Percentiles rank a stretch among this genome's conserved stretches.
These are phyloP conservation scores for Palythoa caribaeorum DNA, from an alignment of 92 coral and sea anemone species.

Conservation along the genomic window DNA sequence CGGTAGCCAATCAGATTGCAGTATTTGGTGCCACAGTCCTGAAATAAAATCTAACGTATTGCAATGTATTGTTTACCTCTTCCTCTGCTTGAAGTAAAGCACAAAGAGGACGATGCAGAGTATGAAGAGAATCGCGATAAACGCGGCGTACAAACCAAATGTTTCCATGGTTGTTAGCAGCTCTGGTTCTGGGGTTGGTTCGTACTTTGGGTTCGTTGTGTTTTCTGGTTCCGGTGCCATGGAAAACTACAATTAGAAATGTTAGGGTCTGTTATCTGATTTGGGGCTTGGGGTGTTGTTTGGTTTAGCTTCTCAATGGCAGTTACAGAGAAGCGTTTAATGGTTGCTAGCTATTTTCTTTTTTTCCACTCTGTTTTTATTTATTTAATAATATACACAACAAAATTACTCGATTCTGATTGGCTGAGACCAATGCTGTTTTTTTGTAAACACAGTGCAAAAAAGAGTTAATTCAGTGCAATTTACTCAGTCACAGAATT, in stretches of 20 bases:
- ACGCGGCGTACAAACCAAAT: slow-evolving; percentile 38
- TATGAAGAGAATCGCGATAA: slow-evolving; percentile 37
- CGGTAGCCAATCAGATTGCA: too few relatives aligned
- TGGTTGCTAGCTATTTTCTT: too few relatives aligned
- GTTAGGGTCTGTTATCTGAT: background rate
- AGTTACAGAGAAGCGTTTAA: too few relatives aligned
- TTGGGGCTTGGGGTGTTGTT: background rate
- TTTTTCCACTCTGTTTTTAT: too few relatives aligned
- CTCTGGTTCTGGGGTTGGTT: slow-evolving; percentile 36
- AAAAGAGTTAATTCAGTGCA: too few relatives aligned
- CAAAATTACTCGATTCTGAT: too few relatives aligned
- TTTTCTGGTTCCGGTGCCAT: slow-evolving; percentile 23
- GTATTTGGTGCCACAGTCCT: background rate
- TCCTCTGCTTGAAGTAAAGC: slow-evolving; percentile 35
- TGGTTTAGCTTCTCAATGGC: too few relatives aligned
- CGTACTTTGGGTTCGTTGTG: slow-evolving; percentile 10
- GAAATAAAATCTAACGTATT: background rate
- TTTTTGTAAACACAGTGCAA: too few relatives aligned
- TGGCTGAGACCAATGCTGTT: too few relatives aligned
- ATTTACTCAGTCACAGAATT: too few relatives aligned
- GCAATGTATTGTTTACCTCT: background rate
- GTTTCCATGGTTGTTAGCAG: slow-evolving; percentile 31
- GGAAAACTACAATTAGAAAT: background rate
- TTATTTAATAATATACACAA: too few relatives aligned
- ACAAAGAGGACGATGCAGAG: slow-evolving; percentile 36